Base-by-base conservation (phyloP, 2,888 invertebrate genomes). In the Clanis bilineata region DNA sequence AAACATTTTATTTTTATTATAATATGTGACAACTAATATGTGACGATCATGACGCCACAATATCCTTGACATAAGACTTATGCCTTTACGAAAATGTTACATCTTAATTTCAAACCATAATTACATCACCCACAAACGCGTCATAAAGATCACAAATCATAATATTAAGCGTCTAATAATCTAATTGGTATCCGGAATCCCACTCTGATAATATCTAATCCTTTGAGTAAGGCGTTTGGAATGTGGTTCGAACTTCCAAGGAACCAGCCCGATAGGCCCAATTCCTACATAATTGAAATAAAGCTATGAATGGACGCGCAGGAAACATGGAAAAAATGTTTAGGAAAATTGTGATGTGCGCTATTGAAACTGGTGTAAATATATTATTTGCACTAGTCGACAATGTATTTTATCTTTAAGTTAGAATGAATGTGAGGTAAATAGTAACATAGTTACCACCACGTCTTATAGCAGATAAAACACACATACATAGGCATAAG, bases 131-230 rank as follows among this genome's bases (percentile, higher is more conserved):
- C 43, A 38, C 43, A 32, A 12, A 39, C 57, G 22, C 21, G 21
- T 15, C n/a, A 15, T 41, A 23, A 56, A 39, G 56, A 39, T 41
- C 69, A 83, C 83, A 83, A 82, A 84, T 83, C 83, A 83, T 74
- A 66, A 74, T 74, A 70, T 78, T 80, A 78, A 76, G 72, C 69
- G 71, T 74, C 72, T 83, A 85, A 87, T 86, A 69, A 70, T 74
- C 72, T 83, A 85, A 87, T 86, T 84, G 85, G 65, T 65, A 69
- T 65, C 68, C 72, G 72, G 67, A 71, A 41, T 69, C 70, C 69
- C 65, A 67, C 62, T 64, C 64, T 65, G 86, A 86, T 87, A 85
- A 77, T 77, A 82, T 83, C 76, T 80, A 75, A 76, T 77, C 80
- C 80, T 72, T 74, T 70, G 71, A 72, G 64, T 71, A 64, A 73